Base-by-base conservation (phyloP, 2,797 vertebrate genomes). In the Octomys mimax region DNA sequence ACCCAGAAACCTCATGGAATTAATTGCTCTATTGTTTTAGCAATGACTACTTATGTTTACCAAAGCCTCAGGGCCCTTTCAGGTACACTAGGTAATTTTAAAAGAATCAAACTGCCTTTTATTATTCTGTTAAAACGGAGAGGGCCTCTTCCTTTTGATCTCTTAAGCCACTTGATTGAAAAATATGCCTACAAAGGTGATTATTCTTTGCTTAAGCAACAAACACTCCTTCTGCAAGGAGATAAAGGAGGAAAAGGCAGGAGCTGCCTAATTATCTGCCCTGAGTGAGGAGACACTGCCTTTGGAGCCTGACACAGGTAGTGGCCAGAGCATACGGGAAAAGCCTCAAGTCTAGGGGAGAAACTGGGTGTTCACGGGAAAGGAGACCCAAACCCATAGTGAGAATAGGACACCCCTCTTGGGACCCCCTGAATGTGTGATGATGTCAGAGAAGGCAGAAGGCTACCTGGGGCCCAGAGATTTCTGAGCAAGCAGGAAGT, bases 1-100 rank as follows among this genome's bases (percentile, higher is more conserved):
- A 68, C 42, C 87, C n/a, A 75, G 71, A 88, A 79, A 18, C 54
- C 6, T 52, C 0, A 0, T 0, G 46, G 61, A n/a, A 68, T 87
- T 89, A 68, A 87, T 54, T 22, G 33, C 22, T 36, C 21, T 59
- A 14, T 82, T 94, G 91, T 94, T 91, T 92, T 13, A 14, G 75
- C 82, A 83, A 83, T n/a, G 83, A 82, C 62, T 22, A 6, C 12
- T 46, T 33, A 5, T 26, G 11, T 78, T 95, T 88, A 28, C 46
- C 46, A 36, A 66, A 66, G 46, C 83, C 86, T 62, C 0, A 0
- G 26, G 91, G 85, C 18, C 39, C 73, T 31, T 82, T 19, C 13
- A 33, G 33, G 26, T n/a, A 36, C 6, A 26, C 18, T 7, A 39
- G 33, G 57, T 26, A 33, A 61, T 46, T 91, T 95, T 81, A 31